A percentile compares a stretch with the other conserved stretches of the same genome.
Evolutionary conservation across 2,113 vertebrate genomes (phyloP).

Genomic region (Uria lomvia): DNA sequence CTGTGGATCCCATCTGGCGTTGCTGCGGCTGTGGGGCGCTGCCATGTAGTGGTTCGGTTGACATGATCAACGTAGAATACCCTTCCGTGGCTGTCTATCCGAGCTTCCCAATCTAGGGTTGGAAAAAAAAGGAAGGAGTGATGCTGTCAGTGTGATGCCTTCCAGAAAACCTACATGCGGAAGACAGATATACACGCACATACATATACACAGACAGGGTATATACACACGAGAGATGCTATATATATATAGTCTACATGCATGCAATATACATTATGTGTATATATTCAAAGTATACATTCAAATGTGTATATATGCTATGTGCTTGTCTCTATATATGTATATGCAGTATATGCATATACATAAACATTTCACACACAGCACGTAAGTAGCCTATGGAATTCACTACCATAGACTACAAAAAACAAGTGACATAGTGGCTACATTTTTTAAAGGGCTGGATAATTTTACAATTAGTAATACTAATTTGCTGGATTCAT

Average conservation of each 20-base stretch:
- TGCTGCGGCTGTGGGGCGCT: constrained; percentile 83
- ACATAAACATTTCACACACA: background rate
- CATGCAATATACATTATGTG: background rate
- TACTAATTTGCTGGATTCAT: background rate
- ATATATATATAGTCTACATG: background rate
- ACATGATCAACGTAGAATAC: constrained; percentile 97
- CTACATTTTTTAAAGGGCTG: background rate
- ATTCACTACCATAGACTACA: background rate
- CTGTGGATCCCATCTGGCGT: constrained; percentile 85
- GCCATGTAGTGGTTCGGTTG: constrained; percentile 96
- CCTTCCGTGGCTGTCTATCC: constrained; percentile 95
- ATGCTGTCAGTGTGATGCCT: constrained; percentile 25
- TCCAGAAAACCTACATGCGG: background rate
- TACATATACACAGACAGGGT: background rate
- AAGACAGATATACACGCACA: background rate
- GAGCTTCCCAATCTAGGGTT: constrained; percentile 93
- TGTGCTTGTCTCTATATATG: background rate
- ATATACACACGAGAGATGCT: background rate
- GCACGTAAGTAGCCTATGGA: background rate
- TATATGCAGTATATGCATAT: background rate
- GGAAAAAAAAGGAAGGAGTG: constrained; percentile 50
- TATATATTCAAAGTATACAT: background rate
- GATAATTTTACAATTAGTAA: background rate
- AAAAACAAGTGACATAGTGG: background rate
- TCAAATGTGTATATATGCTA: background rate